Evolutionary conservation across 2,113 vertebrate species (phyloP), one percentile per base, ranked within the genome.

Genomic region (Cinclus mexicanus): DNA sequence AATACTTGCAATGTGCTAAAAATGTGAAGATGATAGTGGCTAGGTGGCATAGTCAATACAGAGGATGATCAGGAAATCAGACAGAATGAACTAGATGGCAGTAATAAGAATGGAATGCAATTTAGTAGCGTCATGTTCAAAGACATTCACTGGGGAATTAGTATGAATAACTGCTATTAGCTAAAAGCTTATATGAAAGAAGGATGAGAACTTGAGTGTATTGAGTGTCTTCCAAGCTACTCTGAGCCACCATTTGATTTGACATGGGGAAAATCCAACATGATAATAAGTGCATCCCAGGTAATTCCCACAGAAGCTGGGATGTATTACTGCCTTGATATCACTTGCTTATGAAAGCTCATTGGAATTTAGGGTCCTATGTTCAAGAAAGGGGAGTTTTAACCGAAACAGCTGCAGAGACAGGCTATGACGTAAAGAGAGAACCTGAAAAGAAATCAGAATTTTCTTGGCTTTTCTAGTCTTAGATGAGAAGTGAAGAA

Each of bases 31-130:
- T 67, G 29, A 47, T 63, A 44, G 50, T 92, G 91, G 83, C 83
- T 94, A 90, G 83, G 68, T 92, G 89, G 83, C 89, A 90, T 7
- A 88, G 65, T 91, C 87, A 76, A 88, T 90, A 80, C 55, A 89
- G 86, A 83, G 64, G 64, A 80, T 0, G 11, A 81, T 41, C 33
- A 83, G 52, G 69, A 86, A 67, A 70, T 74, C 89, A 87, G 61
- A 84, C n/a, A 85, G 76, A 76, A 83, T 3, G 2, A 75, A 70
- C 19, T 39, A 33, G 47, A 67, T 44, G 64, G 83, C 68, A 94
- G 69, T 89, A 92, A 95, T 79, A 95, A 86, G 92, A 95, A 92
- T 23, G 4, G 72, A 92, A 80, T 59, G 60, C 65, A 83, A 80
- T 83, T 92, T 78, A 89, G 75, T 78, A 93, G 85, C 31, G 24